Evolutionary conservation across 2,888 invertebrate species (phyloP).

Genomic region (Antitype chi): DNA sequence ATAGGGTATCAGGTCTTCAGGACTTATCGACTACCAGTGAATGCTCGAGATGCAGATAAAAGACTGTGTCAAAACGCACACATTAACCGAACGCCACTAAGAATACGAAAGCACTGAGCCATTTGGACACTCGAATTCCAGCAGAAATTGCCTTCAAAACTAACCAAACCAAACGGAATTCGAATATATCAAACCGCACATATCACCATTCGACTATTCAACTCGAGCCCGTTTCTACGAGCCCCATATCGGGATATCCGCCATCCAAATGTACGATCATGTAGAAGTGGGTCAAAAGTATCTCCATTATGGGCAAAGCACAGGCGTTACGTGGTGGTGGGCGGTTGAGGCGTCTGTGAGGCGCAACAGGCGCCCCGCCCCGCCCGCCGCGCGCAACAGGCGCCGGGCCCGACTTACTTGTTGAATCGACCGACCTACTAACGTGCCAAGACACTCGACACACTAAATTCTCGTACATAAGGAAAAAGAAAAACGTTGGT

Average conservation of each 20-base stretch:
- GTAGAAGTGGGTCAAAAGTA: conserved; percentile 84
- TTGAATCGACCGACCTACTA: conserved; percentile 91
- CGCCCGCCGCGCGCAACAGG: conserved; percentile 85
- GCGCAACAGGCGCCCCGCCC: conserved; percentile 88
- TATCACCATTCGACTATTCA: conserved; percentile 49
- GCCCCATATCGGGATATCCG: conserved; percentile 50
- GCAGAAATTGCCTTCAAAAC: background rate
- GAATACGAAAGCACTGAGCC: background rate
- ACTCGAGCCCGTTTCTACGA: conserved; percentile 40
- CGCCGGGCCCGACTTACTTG: conserved; percentile 87
- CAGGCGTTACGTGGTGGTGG: conserved; percentile 80
- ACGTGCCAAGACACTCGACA: conserved; percentile 83
- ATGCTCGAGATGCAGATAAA: background rate
- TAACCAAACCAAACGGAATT: conserved; percentile 5
- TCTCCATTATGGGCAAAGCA: conserved; percentile 81
- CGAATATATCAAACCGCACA: conserved; percentile 9
- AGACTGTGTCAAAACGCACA: background rate
- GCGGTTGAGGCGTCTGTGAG: conserved; percentile 87
- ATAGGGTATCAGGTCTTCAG: background rate
- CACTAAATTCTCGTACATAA: conserved; percentile 75
- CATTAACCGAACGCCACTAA: background rate
- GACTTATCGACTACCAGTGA: background rate
- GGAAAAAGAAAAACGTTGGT: conserved; percentile 64
- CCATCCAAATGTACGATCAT: conserved; percentile 69
- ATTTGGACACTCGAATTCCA: background rate